A percentile compares a stretch with the other conserved stretches of the same genome.
Conservation (phyloP, 2,113 vertebrate species). For the Psammodynastes pulverulentus region DNA sequence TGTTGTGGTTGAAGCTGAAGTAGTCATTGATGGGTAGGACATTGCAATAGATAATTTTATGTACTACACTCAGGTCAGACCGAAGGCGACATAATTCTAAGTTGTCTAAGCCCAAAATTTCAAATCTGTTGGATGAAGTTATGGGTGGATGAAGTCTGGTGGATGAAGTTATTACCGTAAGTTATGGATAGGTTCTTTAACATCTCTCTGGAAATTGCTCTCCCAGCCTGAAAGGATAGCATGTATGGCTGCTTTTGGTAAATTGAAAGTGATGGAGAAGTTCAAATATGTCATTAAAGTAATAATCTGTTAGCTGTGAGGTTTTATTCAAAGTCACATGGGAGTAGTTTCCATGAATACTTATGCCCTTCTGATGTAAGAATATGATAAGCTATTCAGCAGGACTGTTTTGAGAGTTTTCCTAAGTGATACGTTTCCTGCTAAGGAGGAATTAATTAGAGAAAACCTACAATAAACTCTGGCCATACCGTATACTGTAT, state of each 20-base stretch:
- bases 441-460: background rate
- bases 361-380: background rate
- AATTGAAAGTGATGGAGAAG: background rate
- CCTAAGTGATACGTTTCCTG: background rate
- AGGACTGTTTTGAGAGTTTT: background rate
- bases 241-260: background rate
- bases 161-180: too few species aligned
- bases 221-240: background rate
- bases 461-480: background rate
- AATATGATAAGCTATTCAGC: background rate
- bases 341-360: background rate
- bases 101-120: too few species aligned
- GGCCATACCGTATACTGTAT: background rate
- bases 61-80: too few species aligned
- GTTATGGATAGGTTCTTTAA: background rate
- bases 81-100: too few species aligned
- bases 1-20: too few species aligned
- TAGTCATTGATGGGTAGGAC: too few species aligned
- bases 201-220: too few species aligned
- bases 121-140: too few species aligned
- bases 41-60: too few species aligned
- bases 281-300: background rate
- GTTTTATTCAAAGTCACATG: background rate
- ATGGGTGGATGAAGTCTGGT: too few species aligned
- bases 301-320: background rate